Evolutionary conservation across 1,140 invertebrate species (phyloP), one percentile per base, ranked within the genome.

Genomic region (Odontomachus brunneus): DNA sequence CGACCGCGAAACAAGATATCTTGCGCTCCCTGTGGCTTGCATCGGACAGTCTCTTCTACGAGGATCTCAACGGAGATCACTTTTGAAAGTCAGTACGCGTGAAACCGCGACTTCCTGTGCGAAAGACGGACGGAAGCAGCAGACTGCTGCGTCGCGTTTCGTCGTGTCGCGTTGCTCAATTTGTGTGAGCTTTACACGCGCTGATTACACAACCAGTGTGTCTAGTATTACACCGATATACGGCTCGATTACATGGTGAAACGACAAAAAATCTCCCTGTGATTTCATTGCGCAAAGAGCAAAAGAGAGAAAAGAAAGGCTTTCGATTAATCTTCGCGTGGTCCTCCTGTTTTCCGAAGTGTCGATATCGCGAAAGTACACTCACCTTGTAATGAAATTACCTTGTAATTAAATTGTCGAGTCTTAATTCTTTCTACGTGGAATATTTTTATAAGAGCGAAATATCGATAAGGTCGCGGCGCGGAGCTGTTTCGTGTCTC

Each of bases 41-140:
- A 38, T 55, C n/a, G 14, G 49, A 49, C 63, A 15, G 26, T 4
- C 76, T 48, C 29, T 38, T 26, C 11, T 5, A 14, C 53, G n/a
- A 49, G 24, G 24, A 67, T 74, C 62, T 48, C 38, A 19, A 14
- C 3, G 14, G 14, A 14, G 24, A 48, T 65, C 24, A 9, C 48
- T 29, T 76, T 75, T 60, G 71, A 44, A 63, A 55, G 63, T 17
- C 57, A 14, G 65, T 26, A 24, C n/a, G 17, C 17, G 22, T 29
- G 38, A 86, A 65, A 51, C 80, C 53, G 57, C 33, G 48, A 69
- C 51, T 76, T 87, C 33, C 65, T 38, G 84, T 26, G 44, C 44
- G 22, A n/a, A 38, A n/a, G 1, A 2, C 29, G 5, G 29, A 33
- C 29, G 29, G 29, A 33, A 33, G 29, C 2, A 33, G n/a, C 29